Percentiles rank a stretch among this genome's conserved stretches.
phyloP scores from a whole-genome alignment of 2,113 vertebrate genomes.

The Clinocottus analis region DNA sequence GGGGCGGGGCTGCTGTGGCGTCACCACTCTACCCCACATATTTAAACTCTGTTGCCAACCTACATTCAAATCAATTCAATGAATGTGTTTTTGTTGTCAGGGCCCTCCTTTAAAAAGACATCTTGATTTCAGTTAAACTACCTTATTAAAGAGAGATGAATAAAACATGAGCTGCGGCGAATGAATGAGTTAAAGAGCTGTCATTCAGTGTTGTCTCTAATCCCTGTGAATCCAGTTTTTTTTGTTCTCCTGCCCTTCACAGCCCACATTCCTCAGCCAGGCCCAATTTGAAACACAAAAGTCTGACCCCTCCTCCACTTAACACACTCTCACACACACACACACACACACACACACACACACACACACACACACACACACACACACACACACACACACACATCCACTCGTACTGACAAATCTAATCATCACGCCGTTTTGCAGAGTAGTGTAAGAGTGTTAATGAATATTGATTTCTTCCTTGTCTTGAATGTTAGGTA shows the following conservation, averaged over 20 bases:
- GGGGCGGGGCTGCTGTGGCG: not conserved
- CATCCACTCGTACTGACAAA: slow-evolving; percentile 8
- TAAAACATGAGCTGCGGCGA: slow-evolving; percentile 45
- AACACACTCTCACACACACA: slow-evolving; percentile 24
- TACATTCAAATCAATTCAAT: slow-evolving; percentile 6
- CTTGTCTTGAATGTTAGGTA: not conserved
- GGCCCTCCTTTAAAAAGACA: slow-evolving; percentile 23
- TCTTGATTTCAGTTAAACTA: slow-evolving; percentile 54
- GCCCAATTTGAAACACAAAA: slow-evolving; percentile 69
- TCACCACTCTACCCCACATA: not conserved
- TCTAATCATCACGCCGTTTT: slow-evolving; percentile 26
- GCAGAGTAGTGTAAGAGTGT: slow-evolving; percentile 11
- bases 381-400: slow-evolving; percentile 24
- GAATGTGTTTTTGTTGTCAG: slow-evolving; percentile 33
- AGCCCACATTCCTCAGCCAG: slow-evolving; percentile 65
- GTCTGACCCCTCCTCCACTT: slow-evolving; percentile 59
- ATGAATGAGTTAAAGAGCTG: slow-evolving; percentile 39
- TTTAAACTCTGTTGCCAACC: slow-evolving; percentile 31
- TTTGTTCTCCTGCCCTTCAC: slow-evolving; percentile 58
- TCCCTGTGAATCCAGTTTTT: slow-evolving; percentile 53
- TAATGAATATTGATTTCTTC: slow-evolving; percentile 25
- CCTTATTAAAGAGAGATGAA: slow-evolving; percentile 57
- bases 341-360: slow-evolving; percentile 20
- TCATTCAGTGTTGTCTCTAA: slow-evolving; percentile 52
- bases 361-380: slow-evolving; percentile 24